Conservation (phyloP, 2,113 vertebrate genomes). For the Brevimyrus niger region DNA sequence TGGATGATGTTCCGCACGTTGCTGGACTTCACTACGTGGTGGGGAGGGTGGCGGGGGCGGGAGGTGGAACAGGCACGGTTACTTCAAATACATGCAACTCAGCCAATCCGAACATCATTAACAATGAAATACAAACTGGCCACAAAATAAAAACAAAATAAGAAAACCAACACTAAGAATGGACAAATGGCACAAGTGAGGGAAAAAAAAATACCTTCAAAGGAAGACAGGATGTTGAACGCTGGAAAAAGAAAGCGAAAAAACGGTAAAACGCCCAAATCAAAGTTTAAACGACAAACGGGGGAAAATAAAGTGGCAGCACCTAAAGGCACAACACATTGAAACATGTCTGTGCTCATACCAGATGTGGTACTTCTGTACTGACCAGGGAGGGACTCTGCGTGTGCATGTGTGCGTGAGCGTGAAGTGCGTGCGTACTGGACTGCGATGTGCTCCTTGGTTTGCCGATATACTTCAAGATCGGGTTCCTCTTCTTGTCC, state of each 20-base stretch:
- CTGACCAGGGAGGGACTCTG: background rate
- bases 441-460: conserved; percentile 77
- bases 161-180: background rate
- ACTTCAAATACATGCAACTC: background rate
- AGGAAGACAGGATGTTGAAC: conserved; percentile 63
- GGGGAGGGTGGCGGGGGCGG: background rate
- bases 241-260: conserved; percentile 39
- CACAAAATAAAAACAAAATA: background rate
- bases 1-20: conserved; percentile 88
- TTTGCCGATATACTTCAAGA: conserved; percentile 90
- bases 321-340: background rate
- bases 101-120: background rate
- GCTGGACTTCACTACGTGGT: conserved; percentile 68
- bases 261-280: conserved; percentile 29
- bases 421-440: conserved; percentile 59
- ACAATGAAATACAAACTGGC: background rate
- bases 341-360: background rate
- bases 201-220: conserved; percentile 51
- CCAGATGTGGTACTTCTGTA: background rate
- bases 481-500: conserved; percentile 82
- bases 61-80: background rate
- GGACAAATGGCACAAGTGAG: background rate
- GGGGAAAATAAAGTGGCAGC: conserved; percentile 16
- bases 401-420: conserved; percentile 22
- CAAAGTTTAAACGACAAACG: conserved; percentile 15